Percentiles rank a stretch among this genome's conserved stretches.
Conservation (phyloP, 2,113 vertebrate genomes). For the Aplodontia rufa region DNA sequence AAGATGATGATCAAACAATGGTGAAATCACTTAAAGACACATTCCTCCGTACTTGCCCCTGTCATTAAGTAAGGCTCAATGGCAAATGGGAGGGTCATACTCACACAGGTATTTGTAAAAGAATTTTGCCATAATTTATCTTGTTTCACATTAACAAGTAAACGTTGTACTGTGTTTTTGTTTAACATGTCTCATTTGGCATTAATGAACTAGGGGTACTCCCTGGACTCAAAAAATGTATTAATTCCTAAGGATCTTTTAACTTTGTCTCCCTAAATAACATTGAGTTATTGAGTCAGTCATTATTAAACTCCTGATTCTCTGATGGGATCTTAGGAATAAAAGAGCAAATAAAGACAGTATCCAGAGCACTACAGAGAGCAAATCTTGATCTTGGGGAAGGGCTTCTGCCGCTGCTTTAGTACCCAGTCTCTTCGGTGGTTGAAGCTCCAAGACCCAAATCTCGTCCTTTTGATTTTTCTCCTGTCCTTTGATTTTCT, state of each 20-base stretch:
- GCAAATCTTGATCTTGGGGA: background rate
- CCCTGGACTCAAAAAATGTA: background rate
- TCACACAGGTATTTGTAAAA: background rate
- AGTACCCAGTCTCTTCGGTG: background rate
- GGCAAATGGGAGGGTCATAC: background rate
- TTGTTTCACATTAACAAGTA: constrained; percentile 40
- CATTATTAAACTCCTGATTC: background rate
- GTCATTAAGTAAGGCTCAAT: background rate
- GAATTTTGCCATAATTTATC: constrained; percentile 4
- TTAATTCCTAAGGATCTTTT: background rate
- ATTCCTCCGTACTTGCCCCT: background rate
- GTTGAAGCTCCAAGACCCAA: background rate
- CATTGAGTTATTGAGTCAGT: background rate
- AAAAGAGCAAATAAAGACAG: background rate
- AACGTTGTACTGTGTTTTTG: background rate
- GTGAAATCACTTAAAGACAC: background rate
- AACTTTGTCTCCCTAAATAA: background rate
- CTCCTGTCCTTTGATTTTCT: background rate
- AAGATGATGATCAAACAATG: background rate
- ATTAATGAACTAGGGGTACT: background rate
- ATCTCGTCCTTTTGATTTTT: background rate
- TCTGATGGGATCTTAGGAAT: background rate
- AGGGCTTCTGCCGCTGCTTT: background rate
- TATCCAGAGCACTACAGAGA: background rate
- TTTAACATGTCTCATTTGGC: constrained; percentile 4